Percentiles rank a stretch among this genome's conserved stretches.
phyloP scores from a whole-genome alignment of 1,140 invertebrate species.

The Cephus cinctus region DNA sequence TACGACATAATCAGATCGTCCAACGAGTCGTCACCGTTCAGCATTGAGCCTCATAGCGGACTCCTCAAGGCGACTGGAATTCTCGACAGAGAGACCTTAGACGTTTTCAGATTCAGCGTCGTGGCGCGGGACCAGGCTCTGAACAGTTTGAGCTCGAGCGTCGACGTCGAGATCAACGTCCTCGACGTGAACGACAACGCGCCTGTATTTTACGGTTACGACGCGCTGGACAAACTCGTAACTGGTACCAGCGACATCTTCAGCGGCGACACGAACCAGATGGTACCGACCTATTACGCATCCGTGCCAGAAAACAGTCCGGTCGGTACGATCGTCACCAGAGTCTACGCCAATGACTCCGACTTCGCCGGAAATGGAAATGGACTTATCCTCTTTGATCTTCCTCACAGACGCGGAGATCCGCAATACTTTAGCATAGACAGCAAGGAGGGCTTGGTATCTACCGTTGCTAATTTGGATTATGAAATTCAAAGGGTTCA shows the following conservation, averaged over 20 bases:
- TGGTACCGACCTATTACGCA: conserved; percentile 69
- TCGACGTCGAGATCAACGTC: conserved; percentile 77
- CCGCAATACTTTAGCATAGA: conserved; percentile 74
- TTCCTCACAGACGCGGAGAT: conserved; percentile 62
- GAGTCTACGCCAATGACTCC: conserved; percentile 79
- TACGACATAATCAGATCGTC: conserved; percentile 66
- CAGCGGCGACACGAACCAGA: conserved; percentile 15
- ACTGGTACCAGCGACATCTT: conserved; percentile 5
- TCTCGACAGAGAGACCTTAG: conserved; percentile 74
- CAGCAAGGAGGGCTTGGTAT: conserved; percentile 77
- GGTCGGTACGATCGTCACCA: conserved; percentile 67
- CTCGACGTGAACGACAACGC: conserved; percentile 79
- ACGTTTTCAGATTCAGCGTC: conserved; percentile 72
- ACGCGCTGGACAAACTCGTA: conserved; percentile 53
- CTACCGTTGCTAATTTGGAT: conserved; percentile 71
- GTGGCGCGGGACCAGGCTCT: conserved; percentile 74
- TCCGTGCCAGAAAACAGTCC: conserved; percentile 68
- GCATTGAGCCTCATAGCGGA: conserved; percentile 71
- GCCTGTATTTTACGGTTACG: conserved; percentile 71
- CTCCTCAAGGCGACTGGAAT: conserved; percentile 72
- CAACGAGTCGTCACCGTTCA: conserved; percentile 65
- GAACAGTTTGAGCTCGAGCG: conserved; percentile 63
- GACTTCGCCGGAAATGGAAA: conserved; percentile 83
- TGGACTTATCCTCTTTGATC: conserved; percentile 73
- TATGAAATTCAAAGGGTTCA: conserved; percentile 66